Evolutionary conservation across 92 coral and sea anemone species (phyloP).

Genomic region (Porites lobata): DNA sequence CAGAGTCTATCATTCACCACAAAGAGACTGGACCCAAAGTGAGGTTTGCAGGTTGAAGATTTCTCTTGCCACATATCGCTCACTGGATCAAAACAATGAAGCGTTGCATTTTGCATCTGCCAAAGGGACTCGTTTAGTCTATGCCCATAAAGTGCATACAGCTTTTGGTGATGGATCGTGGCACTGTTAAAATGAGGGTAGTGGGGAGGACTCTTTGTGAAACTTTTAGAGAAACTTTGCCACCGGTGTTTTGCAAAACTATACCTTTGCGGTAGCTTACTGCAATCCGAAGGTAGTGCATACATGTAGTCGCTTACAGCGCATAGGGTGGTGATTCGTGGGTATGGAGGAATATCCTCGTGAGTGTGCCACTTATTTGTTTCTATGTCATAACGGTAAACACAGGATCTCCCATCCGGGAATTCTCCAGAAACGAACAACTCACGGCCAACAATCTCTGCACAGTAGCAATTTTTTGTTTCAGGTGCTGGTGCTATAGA

Average conservation of each 20-base stretch:
- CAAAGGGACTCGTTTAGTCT: no score
- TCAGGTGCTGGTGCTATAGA: background rate
- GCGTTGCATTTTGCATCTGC: background rate
- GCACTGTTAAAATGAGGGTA: no score
- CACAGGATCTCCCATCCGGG: background rate
- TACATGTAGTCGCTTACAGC: constrained; percentile 1
- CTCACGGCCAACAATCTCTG: constrained; percentile 11
- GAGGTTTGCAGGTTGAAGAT: constrained; percentile 3
- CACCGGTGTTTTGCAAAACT: background rate
- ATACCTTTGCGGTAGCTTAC: background rate
- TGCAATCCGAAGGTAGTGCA: background rate
- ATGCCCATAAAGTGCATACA: constrained; percentile 8
- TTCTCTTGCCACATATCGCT: background rate
- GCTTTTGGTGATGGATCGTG: background rate
- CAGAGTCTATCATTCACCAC: background rate
- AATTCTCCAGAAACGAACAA: background rate
- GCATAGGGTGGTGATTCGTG: background rate
- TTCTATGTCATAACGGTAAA: constrained; percentile 20
- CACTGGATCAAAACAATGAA: constrained; percentile 7
- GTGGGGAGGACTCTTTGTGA: no score
- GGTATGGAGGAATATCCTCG: background rate
- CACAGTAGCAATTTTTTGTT: background rate
- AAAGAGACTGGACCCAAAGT: constrained; percentile 10
- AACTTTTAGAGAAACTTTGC: background rate
- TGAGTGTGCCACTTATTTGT: background rate